phyloP scores from a whole-genome alignment of 23 tunicate species.

The Trididemnum clinides region DNA sequence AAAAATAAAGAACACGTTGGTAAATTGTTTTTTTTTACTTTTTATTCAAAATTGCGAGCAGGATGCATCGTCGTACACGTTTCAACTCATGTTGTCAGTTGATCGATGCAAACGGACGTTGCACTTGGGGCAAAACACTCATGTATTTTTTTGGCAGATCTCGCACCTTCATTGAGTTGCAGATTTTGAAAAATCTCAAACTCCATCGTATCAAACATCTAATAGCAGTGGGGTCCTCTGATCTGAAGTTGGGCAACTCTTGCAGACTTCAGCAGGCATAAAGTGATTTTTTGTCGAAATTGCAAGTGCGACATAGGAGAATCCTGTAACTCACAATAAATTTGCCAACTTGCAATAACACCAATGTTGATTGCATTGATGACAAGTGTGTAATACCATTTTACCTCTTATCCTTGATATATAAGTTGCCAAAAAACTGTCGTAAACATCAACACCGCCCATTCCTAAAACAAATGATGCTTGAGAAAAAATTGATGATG shows the following conservation, averaged over 20 bases:
- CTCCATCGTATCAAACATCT: too few relatives aligned
- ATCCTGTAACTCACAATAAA: not conserved
- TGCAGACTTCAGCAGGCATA: too few relatives aligned
- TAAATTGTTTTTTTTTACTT: too few relatives aligned
- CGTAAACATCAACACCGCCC: not conserved
- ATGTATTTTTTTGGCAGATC: not conserved
- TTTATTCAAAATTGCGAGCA: too few relatives aligned
- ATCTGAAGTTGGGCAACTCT: not conserved
- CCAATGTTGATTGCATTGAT: not conserved
- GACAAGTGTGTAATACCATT: not conserved
- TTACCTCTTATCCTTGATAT: not conserved
- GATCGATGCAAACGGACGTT: not conserved
- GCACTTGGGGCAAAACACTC: not conserved
- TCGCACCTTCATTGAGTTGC: too few relatives aligned
- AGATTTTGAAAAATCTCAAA: too few relatives aligned
- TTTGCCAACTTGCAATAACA: too few relatives aligned
- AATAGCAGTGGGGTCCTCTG: not conserved
- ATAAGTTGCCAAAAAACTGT: not conserved
- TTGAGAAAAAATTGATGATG: not conserved
- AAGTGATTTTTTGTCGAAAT: not conserved
- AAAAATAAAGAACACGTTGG: too few relatives aligned
- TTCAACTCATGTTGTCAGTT: too few relatives aligned
- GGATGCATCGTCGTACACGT: too few relatives aligned
- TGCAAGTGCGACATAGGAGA: not conserved
- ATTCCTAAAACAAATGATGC: not conserved